Evolutionary conservation across 2,888 invertebrate genomes (phyloP), one percentile per base, ranked within the genome.

Genomic region (Synergus laeviventris): DNA sequence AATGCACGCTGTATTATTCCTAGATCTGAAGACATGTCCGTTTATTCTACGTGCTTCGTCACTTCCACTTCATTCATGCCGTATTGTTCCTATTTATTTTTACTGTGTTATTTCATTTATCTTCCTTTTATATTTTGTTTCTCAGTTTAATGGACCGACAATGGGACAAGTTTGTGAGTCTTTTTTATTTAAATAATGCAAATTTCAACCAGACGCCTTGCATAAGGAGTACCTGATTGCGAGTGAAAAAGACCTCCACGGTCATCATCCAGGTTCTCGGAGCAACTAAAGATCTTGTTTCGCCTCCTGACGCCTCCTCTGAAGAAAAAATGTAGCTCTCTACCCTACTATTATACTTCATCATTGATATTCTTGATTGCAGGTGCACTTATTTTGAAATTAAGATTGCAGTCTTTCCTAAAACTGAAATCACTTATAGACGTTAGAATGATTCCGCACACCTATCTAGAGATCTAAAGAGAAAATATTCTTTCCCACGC

Each of bases 201-300:
- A 49, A 70, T 70, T 70, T 70, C n/a, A 49, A 11, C 2, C 49
- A 49, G 49, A 70, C 70, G 70, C 70, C 70, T n/a, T 70, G 70
- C 49, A 70, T 70, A 70, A 45, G 45, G 45, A 59, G 70, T 31
- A 49, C 70, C 12, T 70, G 70, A 70, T 70, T 45, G 70, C 45
- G 11, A 70, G 70, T 11, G 70, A 31, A 70, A 70, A 70, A 66
- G 39, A 62, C 38, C 62, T 59, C 14, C 14, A 59, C 59, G 59
- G 59, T 59, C 59, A 62, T 45, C 66, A 45, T 66, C 45, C 66
- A 42, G 42, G 24, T 45, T 66, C 66, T 45, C 31, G 45, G 31
- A 49, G 66, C 66, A 45, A 66, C 66, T 66, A 66, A 66, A 66
- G 66, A 66, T 66, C 66, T 49, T 66, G 66, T 70, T 70, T 70